Percentiles rank a stretch among this genome's conserved stretches.
phyloP scores from a whole-genome alignment of 2,797 vertebrate genomes.

The Labeo calbasu region DNA sequence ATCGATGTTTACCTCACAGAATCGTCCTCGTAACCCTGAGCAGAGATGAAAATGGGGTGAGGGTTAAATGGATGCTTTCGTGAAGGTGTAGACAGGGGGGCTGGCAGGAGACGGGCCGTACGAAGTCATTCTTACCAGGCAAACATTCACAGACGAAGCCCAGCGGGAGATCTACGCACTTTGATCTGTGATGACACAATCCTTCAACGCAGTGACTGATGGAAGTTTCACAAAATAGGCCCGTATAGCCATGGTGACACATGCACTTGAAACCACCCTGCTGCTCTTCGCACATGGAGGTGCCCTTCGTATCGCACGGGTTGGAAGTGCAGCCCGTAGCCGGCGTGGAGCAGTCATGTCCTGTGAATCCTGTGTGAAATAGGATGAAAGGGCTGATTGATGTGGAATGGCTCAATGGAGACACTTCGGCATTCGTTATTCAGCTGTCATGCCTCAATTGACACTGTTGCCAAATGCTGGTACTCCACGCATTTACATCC shows the following conservation, averaged over 20 bases:
- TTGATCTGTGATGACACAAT: constrained; percentile 76
- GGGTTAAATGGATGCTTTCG: constrained; percentile 23
- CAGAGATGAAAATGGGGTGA: constrained; percentile 21
- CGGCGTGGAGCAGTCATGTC: constrained; percentile 71
- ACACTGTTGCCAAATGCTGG: constrained; percentile 29
- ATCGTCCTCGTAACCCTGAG: constrained; percentile 79
- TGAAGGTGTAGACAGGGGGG: background rate
- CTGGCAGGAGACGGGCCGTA: background rate
- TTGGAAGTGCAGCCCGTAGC: constrained; percentile 72
- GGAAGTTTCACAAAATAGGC: constrained; percentile 71
- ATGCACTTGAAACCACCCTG: constrained; percentile 73
- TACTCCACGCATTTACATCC: constrained; percentile 43
- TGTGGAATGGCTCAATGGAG: background rate
- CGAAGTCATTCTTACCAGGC: constrained; percentile 66
- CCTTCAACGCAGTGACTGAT: constrained; percentile 74
- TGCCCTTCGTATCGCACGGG: constrained; percentile 73
- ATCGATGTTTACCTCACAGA: constrained; percentile 77
- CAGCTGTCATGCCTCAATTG: constrained; percentile 7
- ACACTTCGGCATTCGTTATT: constrained; percentile 21
- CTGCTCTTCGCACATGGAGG: constrained; percentile 71
- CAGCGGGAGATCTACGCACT: constrained; percentile 68
- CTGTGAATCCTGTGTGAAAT: constrained; percentile 68
- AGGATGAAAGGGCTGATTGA: constrained; percentile 27
- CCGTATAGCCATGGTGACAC: constrained; percentile 74
- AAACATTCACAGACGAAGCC: constrained; percentile 75